Evolutionary conservation across 2,888 invertebrate genomes (phyloP), one percentile per base, ranked within the genome.

Genomic region (Timema cristinae): DNA sequence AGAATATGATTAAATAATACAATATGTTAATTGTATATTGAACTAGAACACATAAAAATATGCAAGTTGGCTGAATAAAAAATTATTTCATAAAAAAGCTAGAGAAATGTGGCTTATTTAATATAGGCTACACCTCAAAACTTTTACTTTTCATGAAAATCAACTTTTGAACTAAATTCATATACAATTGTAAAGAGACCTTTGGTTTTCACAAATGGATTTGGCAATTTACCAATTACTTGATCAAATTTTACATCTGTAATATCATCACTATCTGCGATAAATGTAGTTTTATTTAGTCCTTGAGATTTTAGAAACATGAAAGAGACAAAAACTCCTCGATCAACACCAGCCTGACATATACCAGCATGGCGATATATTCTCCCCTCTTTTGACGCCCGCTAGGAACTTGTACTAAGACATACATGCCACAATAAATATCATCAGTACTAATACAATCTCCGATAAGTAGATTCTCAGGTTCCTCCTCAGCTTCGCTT

Each of bases 301-400:
- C 63, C 16, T 9, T 13, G 63, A 16, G 32, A 63, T 63, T 63
- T 63, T 48, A 63, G 16, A 16, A 63, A 63, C 63, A 63, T 63
- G 16, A 15, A 32, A 9, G 32, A 63, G 10, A 63, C 32, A 63
- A 9, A 15, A 8, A 6, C 48, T 6, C 16, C 16, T 47, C 4
- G 47, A 63, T 63, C 63, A 10, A 63, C 8, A 48, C 32, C 48
- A 47, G 16, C 63, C 48, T 6, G 63, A 16, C 47, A n/a, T n/a
- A 63, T 63, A 47, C 47, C 63, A 16, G 16, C 63, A 63, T 2
- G 16, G 9, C 63, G 32, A 15, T 63, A 63, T 13, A 63, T 32
- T 32, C 47, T 63, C 32, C 32, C 63, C 32, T 2, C 32, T 16
- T 63, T 7, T 63, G 63, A 63, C 2, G 16, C 63, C 7, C 9